Conservation (phyloP, 2,797 vertebrate species). For the Huso huso region DNA sequence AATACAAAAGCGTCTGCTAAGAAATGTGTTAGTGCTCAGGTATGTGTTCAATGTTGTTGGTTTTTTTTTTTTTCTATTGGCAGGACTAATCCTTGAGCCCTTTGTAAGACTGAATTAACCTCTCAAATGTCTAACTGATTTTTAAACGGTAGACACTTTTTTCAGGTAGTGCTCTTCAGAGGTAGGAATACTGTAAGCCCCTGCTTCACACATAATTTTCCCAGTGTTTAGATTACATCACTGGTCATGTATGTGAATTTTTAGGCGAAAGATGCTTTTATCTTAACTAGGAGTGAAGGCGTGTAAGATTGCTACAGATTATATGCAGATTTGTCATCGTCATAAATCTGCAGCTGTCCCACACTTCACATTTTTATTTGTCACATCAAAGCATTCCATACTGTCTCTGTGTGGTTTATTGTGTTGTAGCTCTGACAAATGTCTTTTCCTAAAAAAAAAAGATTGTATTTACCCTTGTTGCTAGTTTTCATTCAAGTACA, state of each 20-base stretch:
- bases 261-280: conserved; percentile 41
- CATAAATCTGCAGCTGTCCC: conserved; percentile 67
- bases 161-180: conserved; percentile 21
- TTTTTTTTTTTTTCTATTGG: neutral
- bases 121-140: no score
- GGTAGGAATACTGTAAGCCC: neutral
- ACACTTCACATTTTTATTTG: conserved; percentile 51
- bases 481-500: neutral
- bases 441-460: conserved; percentile 15
- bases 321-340: conserved; percentile 67
- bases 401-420: conserved; percentile 37
- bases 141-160: no score
- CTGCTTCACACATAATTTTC: conserved; percentile 25
- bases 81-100: conserved; percentile 8
- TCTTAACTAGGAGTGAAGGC: conserved; percentile 43
- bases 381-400: conserved; percentile 69
- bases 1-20: no score
- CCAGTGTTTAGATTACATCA: conserved; percentile 31
- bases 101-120: conserved; percentile 7
- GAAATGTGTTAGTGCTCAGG: no score
- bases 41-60: no score
- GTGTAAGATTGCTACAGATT: conserved; percentile 56
- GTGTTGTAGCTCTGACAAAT: conserved; percentile 40
- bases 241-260: conserved; percentile 32
- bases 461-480: neutral